Base-by-base conservation (phyloP, 35 echinoderm and acorn worm genomes). In the Patiria miniata region DNA sequence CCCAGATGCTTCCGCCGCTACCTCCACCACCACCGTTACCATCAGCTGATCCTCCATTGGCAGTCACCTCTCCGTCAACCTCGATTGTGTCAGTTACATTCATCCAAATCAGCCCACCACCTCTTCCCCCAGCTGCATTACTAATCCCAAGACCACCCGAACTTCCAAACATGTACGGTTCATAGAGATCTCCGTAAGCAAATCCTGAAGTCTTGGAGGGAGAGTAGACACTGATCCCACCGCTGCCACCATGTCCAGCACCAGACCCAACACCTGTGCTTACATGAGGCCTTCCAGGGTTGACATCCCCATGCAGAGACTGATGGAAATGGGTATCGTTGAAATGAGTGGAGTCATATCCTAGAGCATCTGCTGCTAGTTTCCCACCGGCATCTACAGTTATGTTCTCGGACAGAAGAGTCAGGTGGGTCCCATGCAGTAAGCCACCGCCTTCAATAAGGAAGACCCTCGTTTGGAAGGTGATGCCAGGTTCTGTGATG, bases 161-260 rank as follows among this genome's bases (percentile, higher is more conserved):
- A 87, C 94, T 97, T 10, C 94, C 94, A 92, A 97, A 97, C 16
- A 97, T 77, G 61, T 90, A 93, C 16, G 94, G 94, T 39, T 97
- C 86, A 90, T 97, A 97, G 5, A 97, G 80, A 56, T 97, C 94
- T 32, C 94, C 94, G 79, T 97, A 97, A 23, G 94, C 86, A 79
- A 97, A 89, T 36, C 94, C 94, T 81, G 86, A 79, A 30, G 78
- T 61, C n/a, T 83, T 68, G 0, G 51, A 78, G 30, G 39, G 32
- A n/a, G 40, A 37, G 38, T 68, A 79, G 47, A 44, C 36, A 12
- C 69, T 44, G 9, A 40, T 86, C 26, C 94, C 94, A 61, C 94
- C 94, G 83, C 90, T 97, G n/a, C 94, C 94, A 86, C 94, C 94
- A 93, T 97, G 94, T 21, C 94, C 91, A 53, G 34, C 94, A 77